Percentiles rank a stretch among this genome's conserved stretches.
phyloP scores from a whole-genome alignment of 2,797 vertebrate genomes.

The Anisognathus igniventris region DNA sequence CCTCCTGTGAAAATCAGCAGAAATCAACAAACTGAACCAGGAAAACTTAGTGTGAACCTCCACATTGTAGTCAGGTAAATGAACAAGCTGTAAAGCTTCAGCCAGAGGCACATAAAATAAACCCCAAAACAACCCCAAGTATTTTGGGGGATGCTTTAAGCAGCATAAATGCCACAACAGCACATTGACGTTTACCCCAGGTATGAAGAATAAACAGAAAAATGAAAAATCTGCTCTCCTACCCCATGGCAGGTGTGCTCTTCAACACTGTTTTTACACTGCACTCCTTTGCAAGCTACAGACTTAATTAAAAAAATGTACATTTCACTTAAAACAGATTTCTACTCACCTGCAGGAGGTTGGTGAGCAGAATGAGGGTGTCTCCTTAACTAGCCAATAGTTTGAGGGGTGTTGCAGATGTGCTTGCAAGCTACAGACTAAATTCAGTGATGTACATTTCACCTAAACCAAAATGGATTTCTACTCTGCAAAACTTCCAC shows the following conservation, averaged over 20 bases:
- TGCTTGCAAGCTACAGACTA: no score
- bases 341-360: no score
- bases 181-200: background rate
- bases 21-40: background rate
- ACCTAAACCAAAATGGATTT: no score
- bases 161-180: background rate
- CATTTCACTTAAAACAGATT: no score
- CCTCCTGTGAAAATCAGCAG: conserved; percentile 79
- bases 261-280: background rate
- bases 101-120: background rate
- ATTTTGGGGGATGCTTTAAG: background rate
- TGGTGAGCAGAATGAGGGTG: no score
- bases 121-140: background rate
- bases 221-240: background rate
- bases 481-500: no score
- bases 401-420: no score
- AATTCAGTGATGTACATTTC: no score
- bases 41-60: background rate
- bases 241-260: background rate
- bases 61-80: background rate
- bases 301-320: no score
- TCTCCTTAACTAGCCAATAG: no score
- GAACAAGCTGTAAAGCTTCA: background rate
- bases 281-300: no score
- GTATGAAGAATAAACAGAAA: background rate